Conservation (phyloP, 2,113 vertebrate genomes). For the Eulemur rufifrons region DNA sequence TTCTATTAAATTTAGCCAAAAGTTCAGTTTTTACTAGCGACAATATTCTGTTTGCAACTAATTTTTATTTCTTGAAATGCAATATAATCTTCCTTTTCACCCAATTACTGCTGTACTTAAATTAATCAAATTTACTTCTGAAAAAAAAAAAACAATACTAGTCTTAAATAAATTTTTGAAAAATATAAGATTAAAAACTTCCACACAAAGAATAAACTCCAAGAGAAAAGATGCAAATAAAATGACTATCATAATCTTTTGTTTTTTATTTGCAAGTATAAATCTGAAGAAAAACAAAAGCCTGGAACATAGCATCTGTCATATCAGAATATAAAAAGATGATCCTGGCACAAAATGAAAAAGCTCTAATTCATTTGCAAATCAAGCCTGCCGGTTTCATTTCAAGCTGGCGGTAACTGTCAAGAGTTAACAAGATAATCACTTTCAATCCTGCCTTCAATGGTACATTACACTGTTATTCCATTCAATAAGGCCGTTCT, state of each 20-base stretch:
- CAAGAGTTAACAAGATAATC: constrained; percentile 99
- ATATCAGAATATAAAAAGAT: constrained; percentile 99
- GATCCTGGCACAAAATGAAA: constrained; percentile 97
- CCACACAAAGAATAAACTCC: constrained; percentile 92
- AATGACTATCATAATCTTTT: constrained; percentile 94
- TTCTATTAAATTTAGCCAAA: constrained; percentile 74
- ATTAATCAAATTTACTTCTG: constrained; percentile 91
- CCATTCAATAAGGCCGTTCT: constrained; percentile 93
- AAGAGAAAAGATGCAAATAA: constrained; percentile 89
- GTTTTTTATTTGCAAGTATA: constrained; percentile 90
- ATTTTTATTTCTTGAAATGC: constrained; percentile 88
- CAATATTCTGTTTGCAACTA: constrained; percentile 81
- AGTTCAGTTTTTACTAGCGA: constrained; percentile 80
- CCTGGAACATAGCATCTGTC: constrained; percentile 96
- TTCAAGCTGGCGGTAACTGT: constrained; percentile 97
- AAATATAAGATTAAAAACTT: constrained; percentile 92
- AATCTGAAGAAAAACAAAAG: constrained; percentile 94
- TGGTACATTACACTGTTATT: constrained; percentile 95
- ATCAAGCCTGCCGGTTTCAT: constrained; percentile 97
- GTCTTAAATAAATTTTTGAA: constrained; percentile 85
- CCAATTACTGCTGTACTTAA: constrained; percentile 86
- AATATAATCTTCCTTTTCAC: constrained; percentile 82
- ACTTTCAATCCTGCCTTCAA: constrained; percentile 98
- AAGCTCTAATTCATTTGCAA: constrained; percentile 99
- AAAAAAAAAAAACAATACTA: constrained; percentile 84